A percentile compares a stretch with the other conserved stretches of the same genome.
phyloP scores from a whole-genome alignment of 2,888 invertebrate genomes.

The Lasioglossum pauxillum region DNA sequence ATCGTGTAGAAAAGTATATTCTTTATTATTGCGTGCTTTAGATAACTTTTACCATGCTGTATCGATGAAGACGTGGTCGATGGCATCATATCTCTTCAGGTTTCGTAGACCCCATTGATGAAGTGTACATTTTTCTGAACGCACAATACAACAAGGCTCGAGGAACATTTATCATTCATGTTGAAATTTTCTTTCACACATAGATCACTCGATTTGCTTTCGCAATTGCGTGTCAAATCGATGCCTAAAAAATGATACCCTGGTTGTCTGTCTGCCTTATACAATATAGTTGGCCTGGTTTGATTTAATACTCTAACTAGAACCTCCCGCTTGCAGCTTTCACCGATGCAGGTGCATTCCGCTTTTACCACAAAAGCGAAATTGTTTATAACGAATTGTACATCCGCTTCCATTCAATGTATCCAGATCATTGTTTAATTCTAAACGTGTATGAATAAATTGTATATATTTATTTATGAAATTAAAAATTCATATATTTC shows the following conservation, averaged over 20 bases:
- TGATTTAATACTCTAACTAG: conserved; percentile 55
- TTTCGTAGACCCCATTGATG: background rate
- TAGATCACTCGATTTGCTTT: conserved; percentile 54
- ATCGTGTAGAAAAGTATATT: background rate
- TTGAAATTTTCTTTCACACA: conserved; percentile 27
- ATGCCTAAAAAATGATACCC: conserved; percentile 30
- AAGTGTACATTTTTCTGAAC: background rate
- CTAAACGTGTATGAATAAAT: no score
- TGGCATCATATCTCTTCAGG: background rate
- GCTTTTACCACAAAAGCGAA: conserved; percentile 57
- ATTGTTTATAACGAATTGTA: conserved; percentile 34
- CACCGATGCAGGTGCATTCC: conserved; percentile 38
- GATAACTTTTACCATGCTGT: background rate
- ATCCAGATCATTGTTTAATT: conserved; percentile 17
- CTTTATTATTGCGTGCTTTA: background rate
- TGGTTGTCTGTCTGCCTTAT: background rate
- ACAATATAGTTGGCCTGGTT: conserved; percentile 24
- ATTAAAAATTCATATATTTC: no score
- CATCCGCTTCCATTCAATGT: background rate
- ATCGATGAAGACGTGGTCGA: background rate
- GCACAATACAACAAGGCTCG: background rate
- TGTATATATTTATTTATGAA: no score
- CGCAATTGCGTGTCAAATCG: conserved; percentile 36
- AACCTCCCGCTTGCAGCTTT: conserved; percentile 65
- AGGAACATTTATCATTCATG: conserved; percentile 10